These are phyloP conservation scores for Perizoma affinitatum DNA, from an alignment of 2,888 invertebrate species.

Conservation along the genomic window DNA sequence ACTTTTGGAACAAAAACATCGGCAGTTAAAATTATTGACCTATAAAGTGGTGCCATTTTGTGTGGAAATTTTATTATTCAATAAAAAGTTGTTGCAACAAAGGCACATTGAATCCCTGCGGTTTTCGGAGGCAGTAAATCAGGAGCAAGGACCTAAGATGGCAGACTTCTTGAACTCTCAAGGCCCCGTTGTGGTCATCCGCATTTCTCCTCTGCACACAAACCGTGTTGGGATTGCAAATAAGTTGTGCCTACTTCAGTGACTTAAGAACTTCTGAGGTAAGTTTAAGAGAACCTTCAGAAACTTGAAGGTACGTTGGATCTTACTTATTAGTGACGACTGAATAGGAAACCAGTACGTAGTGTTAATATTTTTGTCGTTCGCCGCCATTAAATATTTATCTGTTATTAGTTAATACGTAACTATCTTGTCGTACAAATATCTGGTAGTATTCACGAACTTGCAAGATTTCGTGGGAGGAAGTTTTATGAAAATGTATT, in stretches of 20 bases:
- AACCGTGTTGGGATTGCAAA: conserved; percentile 44
- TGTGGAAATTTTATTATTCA: conserved; percentile 81
- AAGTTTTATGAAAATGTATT: no score
- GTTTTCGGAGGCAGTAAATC: conserved; percentile 80
- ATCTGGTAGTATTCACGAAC: no score
- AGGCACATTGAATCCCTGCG: conserved; percentile 79
- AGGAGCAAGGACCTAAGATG: conserved; percentile 75
- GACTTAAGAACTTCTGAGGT: conserved; percentile 18
- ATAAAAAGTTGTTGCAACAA: conserved; percentile 78
- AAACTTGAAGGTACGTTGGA: no score
- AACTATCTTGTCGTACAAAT: no score
- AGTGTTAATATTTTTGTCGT: no score
- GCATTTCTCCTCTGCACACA: conserved; percentile 62
- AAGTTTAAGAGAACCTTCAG: neutral
- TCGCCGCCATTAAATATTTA: no score
- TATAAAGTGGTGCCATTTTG: conserved; percentile 79
- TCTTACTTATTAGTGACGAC: no score
- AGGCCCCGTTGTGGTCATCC: conserved; percentile 75
- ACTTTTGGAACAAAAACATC: conserved; percentile 52
- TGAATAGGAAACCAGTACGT: no score
- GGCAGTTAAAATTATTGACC: conserved; percentile 74
- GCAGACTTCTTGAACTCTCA: conserved; percentile 78
- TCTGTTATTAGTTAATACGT: no score
- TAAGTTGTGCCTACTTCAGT: conserved; percentile 30
- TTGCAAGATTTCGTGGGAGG: no score